Conservation (phyloP, 1,140 invertebrate species). For the Eupristina koningsbergeri region DNA sequence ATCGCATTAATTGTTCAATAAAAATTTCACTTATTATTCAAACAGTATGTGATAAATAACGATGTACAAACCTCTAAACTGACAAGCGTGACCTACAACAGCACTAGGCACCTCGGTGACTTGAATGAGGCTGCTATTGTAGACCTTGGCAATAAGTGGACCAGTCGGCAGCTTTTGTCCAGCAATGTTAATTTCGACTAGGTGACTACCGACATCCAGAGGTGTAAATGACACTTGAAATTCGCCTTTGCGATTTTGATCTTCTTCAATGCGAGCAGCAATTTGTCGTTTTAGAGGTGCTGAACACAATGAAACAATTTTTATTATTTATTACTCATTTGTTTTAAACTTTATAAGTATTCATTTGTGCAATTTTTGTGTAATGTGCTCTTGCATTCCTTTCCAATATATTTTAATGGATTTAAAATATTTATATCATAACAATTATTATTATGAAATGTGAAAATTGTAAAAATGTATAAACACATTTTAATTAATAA, state of each 20-base stretch:
- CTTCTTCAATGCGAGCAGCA: constrained; percentile 81
- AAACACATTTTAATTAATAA: no score
- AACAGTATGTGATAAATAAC: neutral
- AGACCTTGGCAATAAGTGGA: constrained; percentile 92
- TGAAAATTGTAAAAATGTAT: no score
- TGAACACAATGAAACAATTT: constrained; percentile 41
- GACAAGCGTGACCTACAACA: constrained; percentile 91
- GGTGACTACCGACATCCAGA: constrained; percentile 91
- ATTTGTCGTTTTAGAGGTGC: constrained; percentile 82
- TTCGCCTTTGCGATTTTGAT: constrained; percentile 82
- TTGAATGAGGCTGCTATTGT: constrained; percentile 91
- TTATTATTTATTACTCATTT: no score
- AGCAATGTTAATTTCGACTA: constrained; percentile 89
- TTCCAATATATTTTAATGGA: no score
- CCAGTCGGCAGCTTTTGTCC: constrained; percentile 90
- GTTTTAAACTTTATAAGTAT: no score
- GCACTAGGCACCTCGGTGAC: constrained; percentile 93
- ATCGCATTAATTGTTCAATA: no score
- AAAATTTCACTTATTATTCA: no score
- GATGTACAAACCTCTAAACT: constrained; percentile 86
- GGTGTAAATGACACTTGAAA: constrained; percentile 93
- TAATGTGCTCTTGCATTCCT: no score
- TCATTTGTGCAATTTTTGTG: no score
- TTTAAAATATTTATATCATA: no score
- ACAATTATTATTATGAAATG: no score